Conservation (phyloP, 2,797 vertebrate species). For the Moxostoma hubbsi region DNA sequence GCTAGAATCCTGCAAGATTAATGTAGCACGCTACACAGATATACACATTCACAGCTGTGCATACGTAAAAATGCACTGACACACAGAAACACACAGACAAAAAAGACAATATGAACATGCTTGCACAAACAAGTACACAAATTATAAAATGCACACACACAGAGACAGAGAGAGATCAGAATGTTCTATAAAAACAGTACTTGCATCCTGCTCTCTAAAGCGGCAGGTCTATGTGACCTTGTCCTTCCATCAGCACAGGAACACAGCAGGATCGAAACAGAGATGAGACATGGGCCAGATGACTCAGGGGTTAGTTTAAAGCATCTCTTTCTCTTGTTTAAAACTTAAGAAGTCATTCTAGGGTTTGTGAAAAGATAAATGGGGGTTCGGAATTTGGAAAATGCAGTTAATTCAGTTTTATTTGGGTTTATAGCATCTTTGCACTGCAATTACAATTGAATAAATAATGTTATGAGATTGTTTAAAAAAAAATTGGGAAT, state of each 20-base stretch:
- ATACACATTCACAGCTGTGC: constrained; percentile 29
- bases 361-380: constrained; percentile 41
- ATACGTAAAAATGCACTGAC: constrained; percentile 5
- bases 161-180: constrained; percentile 1
- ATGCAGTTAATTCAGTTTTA: background rate
- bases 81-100: background rate
- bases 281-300: constrained; percentile 43
- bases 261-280: constrained; percentile 41
- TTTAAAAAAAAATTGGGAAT: too few relatives aligned
- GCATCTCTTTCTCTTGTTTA: constrained; percentile 44
- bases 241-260: constrained; percentile 41
- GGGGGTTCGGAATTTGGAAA: constrained; percentile 36
- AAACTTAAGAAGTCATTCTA: constrained; percentile 33
- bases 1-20: constrained; percentile 31
- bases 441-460: too few relatives aligned
- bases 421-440: too few relatives aligned
- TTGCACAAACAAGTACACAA: background rate
- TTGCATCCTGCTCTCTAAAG: constrained; percentile 28
- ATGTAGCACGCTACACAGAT: background rate
- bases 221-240: constrained; percentile 31
- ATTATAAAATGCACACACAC: background rate
- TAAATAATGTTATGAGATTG: too few relatives aligned
- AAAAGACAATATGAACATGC: constrained; percentile 5
- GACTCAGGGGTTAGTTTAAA: constrained; percentile 51
- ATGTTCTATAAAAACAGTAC: constrained; percentile 16